Evolutionary conservation across 2,888 invertebrate species (phyloP).

Genomic region (Endomychus coccineus): DNA sequence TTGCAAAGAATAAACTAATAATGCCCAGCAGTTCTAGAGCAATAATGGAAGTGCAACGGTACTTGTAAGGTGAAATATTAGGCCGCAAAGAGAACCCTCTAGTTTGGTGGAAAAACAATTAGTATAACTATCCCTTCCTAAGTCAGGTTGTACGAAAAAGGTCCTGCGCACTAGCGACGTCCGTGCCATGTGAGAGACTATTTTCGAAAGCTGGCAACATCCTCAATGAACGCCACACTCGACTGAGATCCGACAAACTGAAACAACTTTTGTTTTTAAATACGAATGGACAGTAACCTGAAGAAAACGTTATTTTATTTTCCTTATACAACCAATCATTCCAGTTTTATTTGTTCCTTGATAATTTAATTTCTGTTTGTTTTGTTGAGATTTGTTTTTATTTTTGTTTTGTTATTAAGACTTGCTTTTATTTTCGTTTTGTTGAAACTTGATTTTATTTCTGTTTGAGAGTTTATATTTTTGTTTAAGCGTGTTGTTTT

Average conservation of each 20-base stretch:
- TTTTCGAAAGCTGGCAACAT: slow-evolving; percentile 18
- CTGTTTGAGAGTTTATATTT: too few relatives aligned
- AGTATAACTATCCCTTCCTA: slow-evolving; percentile 15
- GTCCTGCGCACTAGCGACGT: slow-evolving; percentile 17
- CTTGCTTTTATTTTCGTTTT: too few relatives aligned
- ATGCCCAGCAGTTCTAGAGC: background rate
- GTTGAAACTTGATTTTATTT: too few relatives aligned
- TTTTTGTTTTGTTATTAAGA: too few relatives aligned
- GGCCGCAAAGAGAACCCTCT: slow-evolving; percentile 14
- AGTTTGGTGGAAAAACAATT: slow-evolving; percentile 15
- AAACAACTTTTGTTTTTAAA: slow-evolving; percentile 4
- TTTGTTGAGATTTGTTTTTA: too few relatives aligned
- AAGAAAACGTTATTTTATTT: too few relatives aligned
- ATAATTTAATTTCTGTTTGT: too few relatives aligned
- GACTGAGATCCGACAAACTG: slow-evolving; percentile 3
- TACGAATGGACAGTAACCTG: background rate
- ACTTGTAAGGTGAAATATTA: slow-evolving; percentile 10
- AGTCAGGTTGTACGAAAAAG: slow-evolving; percentile 11
- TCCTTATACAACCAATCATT: too few relatives aligned
- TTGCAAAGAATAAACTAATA: background rate
- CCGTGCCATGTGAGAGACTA: slow-evolving; percentile 17
- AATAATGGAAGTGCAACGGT: slow-evolving; percentile 17
- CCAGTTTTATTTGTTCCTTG: too few relatives aligned
- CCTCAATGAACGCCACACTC: slow-evolving; percentile 12
- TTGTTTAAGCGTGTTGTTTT: too few relatives aligned